Percentiles rank a stretch among this genome's conserved stretches.
These are phyloP conservation scores for Forbesichthys papilliferus DNA, from an alignment of 2,113 vertebrate species.

Conservation along the genomic window DNA sequence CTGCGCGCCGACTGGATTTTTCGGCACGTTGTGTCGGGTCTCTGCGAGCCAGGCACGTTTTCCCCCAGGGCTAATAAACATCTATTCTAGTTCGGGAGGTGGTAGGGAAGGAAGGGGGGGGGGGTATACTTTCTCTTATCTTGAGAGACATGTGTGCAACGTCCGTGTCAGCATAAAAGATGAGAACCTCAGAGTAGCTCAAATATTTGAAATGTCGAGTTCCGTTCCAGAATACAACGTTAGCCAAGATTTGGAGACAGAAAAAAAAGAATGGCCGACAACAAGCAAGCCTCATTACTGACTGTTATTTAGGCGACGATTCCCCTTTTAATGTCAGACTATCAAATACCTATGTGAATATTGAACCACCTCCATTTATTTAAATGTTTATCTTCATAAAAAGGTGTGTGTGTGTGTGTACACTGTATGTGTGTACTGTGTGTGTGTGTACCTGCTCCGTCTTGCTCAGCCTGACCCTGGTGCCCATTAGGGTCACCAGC, in stretches of 20 bases:
- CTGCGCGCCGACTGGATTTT: not conserved
- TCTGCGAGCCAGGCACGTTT: not conserved
- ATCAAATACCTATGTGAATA: too few relatives aligned
- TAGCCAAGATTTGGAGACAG: too few relatives aligned
- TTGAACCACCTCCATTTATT: too few relatives aligned
- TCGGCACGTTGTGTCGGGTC: not conserved
- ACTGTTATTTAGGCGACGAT: too few relatives aligned
- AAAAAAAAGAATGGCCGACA: too few relatives aligned
- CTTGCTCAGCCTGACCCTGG: conserved; percentile 93
- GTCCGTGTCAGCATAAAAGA: not conserved
- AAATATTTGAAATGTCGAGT: too few relatives aligned
- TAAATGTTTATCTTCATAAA: too few relatives aligned
- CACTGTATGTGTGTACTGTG: not conserved
- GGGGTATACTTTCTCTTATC: not conserved
- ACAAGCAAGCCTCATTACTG: too few relatives aligned
- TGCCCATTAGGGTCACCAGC: conserved; percentile 86
- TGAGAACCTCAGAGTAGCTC: too few relatives aligned
- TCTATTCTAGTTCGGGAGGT: not conserved
- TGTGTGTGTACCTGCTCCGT: conserved; percentile 86
- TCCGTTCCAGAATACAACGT: too few relatives aligned
- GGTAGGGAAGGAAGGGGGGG: too few relatives aligned
- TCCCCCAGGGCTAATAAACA: not conserved
- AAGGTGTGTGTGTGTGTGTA: not conserved
- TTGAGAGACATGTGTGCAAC: not conserved
- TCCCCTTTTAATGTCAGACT: too few relatives aligned